phyloP scores from a whole-genome alignment of 2,113 vertebrate species.

The Catharus minimus region DNA sequence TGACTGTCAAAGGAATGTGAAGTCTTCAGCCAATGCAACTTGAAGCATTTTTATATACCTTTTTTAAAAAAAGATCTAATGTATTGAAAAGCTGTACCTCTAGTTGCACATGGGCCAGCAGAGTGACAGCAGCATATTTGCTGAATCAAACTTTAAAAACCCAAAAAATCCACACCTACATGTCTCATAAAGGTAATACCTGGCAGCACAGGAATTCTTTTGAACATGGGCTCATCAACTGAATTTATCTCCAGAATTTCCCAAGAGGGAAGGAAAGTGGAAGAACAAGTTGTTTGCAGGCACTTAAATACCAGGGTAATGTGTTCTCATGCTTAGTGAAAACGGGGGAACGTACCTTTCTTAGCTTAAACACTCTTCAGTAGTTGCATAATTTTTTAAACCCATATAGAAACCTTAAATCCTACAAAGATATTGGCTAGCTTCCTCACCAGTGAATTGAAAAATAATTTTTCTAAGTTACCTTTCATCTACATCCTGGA shows the following conservation, averaged over 20 bases:
- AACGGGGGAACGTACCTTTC: not conserved
- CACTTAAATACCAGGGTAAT: not conserved
- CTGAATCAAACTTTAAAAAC: not conserved
- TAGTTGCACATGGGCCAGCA: not conserved
- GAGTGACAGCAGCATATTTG: not conserved
- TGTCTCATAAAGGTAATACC: not conserved
- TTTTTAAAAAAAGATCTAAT: not conserved
- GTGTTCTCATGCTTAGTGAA: not conserved
- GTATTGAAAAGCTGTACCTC: not conserved
- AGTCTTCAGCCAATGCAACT: not conserved
- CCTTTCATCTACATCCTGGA: conserved; percentile 95
- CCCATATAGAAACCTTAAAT: not conserved
- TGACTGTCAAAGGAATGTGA: not conserved
- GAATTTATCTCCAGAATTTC: not conserved
- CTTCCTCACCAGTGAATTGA: not conserved
- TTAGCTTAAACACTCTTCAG: not conserved
- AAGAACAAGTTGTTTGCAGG: not conserved
- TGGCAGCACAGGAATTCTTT: not conserved
- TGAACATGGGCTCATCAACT: not conserved
- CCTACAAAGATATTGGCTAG: not conserved
- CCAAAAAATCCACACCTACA: not conserved
- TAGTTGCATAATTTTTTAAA: not conserved
- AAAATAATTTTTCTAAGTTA: conserved; percentile 17
- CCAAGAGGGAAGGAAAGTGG: not conserved
- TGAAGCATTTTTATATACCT: not conserved